phyloP scores from a whole-genome alignment of 2,888 invertebrate species.

The Tridacna crocea region DNA sequence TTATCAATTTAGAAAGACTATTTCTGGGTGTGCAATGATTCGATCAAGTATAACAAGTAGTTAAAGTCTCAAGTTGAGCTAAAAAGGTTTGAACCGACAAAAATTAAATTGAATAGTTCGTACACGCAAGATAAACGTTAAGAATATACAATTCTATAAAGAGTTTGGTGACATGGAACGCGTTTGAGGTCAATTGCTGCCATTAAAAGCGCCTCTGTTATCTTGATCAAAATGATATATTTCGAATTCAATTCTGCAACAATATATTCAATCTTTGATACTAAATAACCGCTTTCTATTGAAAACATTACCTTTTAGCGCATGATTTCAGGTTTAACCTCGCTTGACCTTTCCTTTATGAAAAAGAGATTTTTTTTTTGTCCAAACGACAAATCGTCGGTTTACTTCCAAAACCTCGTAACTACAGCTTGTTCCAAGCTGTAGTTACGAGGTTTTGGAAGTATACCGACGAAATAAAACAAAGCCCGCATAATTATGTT shows the following conservation, averaged over 20 bases:
- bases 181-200: background rate
- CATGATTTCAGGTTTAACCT: background rate
- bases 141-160: background rate
- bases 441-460: too few relatives aligned
- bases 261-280: background rate
- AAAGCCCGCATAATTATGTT: background rate
- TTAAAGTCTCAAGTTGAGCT: too few relatives aligned
- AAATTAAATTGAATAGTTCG: background rate
- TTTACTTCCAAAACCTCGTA: too few relatives aligned
- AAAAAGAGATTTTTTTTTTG: background rate
- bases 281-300: background rate
- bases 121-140: background rate
- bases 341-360: background rate
- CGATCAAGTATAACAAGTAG: too few relatives aligned
- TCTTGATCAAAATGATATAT: conserved; percentile 1
- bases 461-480: too few relatives aligned
- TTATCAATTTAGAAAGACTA: too few relatives aligned
- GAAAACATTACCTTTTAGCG: background rate
- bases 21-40: too few relatives aligned
- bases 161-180: background rate
- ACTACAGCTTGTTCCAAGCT: too few relatives aligned
- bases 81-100: too few relatives aligned
- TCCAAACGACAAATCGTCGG: background rate
- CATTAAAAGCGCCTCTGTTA: background rate
- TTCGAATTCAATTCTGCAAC: background rate